Conservation (phyloP, 2,888 invertebrate species). For the Harpalus rufipes region DNA sequence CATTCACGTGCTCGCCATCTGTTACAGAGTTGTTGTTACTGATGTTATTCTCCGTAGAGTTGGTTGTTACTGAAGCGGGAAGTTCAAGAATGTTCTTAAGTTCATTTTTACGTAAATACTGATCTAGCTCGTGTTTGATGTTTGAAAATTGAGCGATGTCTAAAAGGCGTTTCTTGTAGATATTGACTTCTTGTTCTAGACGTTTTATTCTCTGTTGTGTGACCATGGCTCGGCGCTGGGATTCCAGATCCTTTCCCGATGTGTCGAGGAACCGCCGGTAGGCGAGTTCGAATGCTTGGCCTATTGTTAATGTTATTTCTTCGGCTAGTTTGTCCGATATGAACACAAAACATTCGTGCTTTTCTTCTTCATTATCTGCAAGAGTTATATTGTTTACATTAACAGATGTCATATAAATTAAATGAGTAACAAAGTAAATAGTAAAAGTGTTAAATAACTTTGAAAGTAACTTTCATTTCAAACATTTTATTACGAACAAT, state of each 20-base stretch:
- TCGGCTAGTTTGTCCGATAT: slow-evolving; percentile 98
- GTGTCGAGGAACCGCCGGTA: slow-evolving; percentile 96
- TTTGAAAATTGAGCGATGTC: slow-evolving; percentile 80
- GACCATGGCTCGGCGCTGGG: slow-evolving; percentile 86
- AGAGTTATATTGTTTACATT: neutral
- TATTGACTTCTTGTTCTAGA: slow-evolving; percentile 90
- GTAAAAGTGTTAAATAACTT: slow-evolving; percentile 1
- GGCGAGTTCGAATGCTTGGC: slow-evolving; percentile 98
- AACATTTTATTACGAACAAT: neutral
- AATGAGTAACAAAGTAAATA: slow-evolving; percentile 15
- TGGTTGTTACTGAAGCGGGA: slow-evolving; percentile 74
- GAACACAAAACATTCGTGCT: slow-evolving; percentile 97
- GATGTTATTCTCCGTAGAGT: slow-evolving; percentile 73
- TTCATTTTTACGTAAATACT: slow-evolving; percentile 78
- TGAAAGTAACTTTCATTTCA: slow-evolving; percentile 13
- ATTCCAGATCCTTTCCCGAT: slow-evolving; percentile 92
- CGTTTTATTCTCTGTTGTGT: slow-evolving; percentile 93
- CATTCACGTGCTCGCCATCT: slow-evolving; percentile 69
- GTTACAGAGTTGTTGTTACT: slow-evolving; percentile 65
- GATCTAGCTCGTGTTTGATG: slow-evolving; percentile 79
- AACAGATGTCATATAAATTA: neutral
- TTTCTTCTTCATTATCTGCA: slow-evolving; percentile 82
- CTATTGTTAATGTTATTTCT: slow-evolving; percentile 98
- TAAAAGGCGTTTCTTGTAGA: slow-evolving; percentile 89
- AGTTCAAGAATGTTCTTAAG: slow-evolving; percentile 79